phyloP scores from a whole-genome alignment of 2,797 vertebrate species.

The Onychomys torridus region DNA sequence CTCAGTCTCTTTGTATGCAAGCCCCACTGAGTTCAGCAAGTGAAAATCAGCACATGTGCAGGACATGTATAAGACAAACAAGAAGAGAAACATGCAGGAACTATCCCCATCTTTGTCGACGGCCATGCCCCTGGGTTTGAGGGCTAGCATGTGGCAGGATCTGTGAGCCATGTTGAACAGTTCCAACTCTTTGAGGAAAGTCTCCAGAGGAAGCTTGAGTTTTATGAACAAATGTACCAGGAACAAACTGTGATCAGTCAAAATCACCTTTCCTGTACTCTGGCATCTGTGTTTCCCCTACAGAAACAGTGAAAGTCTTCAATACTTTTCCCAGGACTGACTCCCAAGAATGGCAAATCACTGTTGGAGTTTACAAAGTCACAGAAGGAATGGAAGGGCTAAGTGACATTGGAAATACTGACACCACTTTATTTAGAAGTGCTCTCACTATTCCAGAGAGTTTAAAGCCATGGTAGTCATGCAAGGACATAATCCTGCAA shows the following conservation, averaged over 20 bases:
- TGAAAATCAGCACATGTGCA: background rate
- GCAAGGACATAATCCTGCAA: background rate
- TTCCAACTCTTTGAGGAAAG: slow-evolving; percentile 44
- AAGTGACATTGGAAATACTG: background rate
- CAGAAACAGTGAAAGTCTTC: background rate
- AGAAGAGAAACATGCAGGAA: background rate
- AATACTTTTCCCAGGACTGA: background rate
- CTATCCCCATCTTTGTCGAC: background rate
- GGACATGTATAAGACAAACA: background rate
- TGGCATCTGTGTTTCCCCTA: background rate
- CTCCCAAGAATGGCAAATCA: background rate
- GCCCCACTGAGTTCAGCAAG: background rate
- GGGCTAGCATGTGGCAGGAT: background rate
- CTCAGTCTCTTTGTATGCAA: background rate
- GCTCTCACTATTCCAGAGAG: background rate
- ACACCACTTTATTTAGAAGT: slow-evolving; percentile 32
- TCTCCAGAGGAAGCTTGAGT: slow-evolving; percentile 48
- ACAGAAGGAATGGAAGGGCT: background rate
- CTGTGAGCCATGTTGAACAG: background rate
- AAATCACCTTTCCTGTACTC: background rate
- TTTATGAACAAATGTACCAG: background rate
- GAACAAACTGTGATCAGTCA: slow-evolving; percentile 30
- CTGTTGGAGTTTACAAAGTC: background rate
- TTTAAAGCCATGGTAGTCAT: background rate
- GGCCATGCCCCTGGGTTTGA: background rate